These are phyloP conservation scores for Dolichallabes microphthalmus DNA, from an alignment of 2,113 vertebrate species.

Conservation along the genomic window DNA sequence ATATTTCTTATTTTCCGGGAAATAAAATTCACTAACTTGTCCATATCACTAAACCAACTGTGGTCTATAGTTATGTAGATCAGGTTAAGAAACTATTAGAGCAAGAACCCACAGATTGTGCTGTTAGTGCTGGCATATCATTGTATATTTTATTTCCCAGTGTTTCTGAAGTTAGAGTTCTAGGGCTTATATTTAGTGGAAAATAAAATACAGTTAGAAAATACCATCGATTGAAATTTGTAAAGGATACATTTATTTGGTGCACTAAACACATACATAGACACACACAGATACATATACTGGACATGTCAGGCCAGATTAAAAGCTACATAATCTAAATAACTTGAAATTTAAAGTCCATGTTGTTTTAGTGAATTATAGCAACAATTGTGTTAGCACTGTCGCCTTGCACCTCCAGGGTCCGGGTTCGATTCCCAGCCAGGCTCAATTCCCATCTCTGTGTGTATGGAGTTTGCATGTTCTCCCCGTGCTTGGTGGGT, in stretches of 20 bases:
- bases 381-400: too few species aligned
- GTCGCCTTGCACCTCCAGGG: too few species aligned
- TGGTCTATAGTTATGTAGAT: not conserved
- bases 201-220: not conserved
- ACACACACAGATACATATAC: not conserved
- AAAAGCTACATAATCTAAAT: not conserved
- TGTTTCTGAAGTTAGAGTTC: not conserved
- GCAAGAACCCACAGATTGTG: not conserved
- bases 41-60: not conserved
- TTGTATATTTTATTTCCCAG: not conserved
- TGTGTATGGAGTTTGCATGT: too few species aligned
- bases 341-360: not conserved
- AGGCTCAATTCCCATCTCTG: too few species aligned
- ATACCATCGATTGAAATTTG: not conserved
- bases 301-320: not conserved
- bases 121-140: not conserved
- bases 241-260: not conserved
- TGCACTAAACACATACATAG: not conserved
- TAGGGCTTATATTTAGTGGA: not conserved
- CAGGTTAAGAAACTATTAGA: not conserved
- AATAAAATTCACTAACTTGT: not conserved
- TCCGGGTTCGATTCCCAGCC: too few species aligned
- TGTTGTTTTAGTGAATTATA: not conserved
- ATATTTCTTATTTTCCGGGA: not conserved
- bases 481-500: too few species aligned